Percentiles rank a stretch among this genome's conserved stretches.
Evolutionary conservation across 2,888 invertebrate genomes (phyloP).

Genomic region (Synergus gifuensis): DNA sequence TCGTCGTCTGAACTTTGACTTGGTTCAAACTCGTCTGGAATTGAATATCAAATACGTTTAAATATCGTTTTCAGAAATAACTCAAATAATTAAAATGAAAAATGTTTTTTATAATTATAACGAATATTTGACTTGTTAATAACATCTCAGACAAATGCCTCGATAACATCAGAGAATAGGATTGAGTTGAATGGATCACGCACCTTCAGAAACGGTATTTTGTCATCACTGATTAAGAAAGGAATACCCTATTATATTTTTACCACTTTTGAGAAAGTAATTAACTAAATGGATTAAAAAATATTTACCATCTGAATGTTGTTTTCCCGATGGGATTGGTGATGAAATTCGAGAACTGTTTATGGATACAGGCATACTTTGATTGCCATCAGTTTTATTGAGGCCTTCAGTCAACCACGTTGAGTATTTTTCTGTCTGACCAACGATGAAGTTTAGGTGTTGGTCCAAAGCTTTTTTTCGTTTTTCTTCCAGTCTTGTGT

Average conservation of each 20-base stretch:
- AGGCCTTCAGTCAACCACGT: conserved; percentile 93
- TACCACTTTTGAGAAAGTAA: neutral
- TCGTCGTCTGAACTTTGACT: conserved; percentile 90
- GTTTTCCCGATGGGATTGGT: conserved; percentile 69
- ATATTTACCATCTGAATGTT: conserved; percentile 75
- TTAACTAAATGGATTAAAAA: neutral
- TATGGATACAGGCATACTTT: conserved; percentile 75
- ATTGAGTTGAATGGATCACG: conserved; percentile 69
- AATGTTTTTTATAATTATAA: neutral
- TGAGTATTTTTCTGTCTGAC: conserved; percentile 98
- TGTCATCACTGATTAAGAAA: conserved; percentile 64
- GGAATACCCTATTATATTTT: conserved; percentile 23
- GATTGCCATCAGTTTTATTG: conserved; percentile 80
- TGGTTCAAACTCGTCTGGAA: conserved; percentile 90
- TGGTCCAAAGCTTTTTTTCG: conserved; percentile 96
- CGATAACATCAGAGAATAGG: conserved; percentile 66
- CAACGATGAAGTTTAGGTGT: conserved; percentile 98
- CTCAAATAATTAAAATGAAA: conserved; percentile 8
- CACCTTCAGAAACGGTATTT: conserved; percentile 70
- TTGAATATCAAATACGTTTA: conserved; percentile 4
- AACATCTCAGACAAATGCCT: conserved; percentile 75
- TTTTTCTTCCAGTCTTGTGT: conserved; percentile 95
- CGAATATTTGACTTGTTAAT: neutral
- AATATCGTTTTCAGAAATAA: conserved; percentile 13
- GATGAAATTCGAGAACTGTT: conserved; percentile 77